phyloP scores from a whole-genome alignment of 2,888 invertebrate species.

The Micoletzkya japonica region DNA sequence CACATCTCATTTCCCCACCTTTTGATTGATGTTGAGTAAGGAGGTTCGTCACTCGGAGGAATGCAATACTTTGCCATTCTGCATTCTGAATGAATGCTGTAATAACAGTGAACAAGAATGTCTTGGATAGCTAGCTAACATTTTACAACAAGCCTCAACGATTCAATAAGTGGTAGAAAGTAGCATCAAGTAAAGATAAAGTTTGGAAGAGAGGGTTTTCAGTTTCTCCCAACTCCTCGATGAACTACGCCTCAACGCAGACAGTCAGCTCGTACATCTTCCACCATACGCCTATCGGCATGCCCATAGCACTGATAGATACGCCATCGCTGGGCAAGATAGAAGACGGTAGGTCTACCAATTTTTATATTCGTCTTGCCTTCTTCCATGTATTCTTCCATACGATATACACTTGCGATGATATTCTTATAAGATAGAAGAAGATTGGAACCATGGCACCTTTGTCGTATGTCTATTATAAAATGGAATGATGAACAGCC shows the following conservation, averaged over 20 bases:
- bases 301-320: slow-evolving; percentile 25
- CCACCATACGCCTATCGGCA: slow-evolving; percentile 26
- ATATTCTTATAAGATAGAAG: background rate
- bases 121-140: too few relatives aligned
- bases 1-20: too few relatives aligned
- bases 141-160: too few relatives aligned
- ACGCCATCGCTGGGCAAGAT: slow-evolving; percentile 19
- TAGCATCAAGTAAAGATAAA: background rate
- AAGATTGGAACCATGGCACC: background rate
- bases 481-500: too few relatives aligned
- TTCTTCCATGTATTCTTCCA: background rate
- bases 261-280: slow-evolving; percentile 25
- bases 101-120: too few relatives aligned
- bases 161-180: background rate
- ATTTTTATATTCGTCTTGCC: too few relatives aligned
- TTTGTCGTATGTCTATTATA: too few relatives aligned
- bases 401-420: background rate
- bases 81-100: too few relatives aligned
- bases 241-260: slow-evolving; percentile 23
- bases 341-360: slow-evolving; percentile 1
- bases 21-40: too few relatives aligned
- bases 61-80: too few relatives aligned
- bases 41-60: too few relatives aligned
- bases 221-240: slow-evolving; percentile 4
- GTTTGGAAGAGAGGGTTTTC: background rate